Base-by-base conservation (phyloP, 2,113 vertebrate genomes). In the Albula goreensis region DNA sequence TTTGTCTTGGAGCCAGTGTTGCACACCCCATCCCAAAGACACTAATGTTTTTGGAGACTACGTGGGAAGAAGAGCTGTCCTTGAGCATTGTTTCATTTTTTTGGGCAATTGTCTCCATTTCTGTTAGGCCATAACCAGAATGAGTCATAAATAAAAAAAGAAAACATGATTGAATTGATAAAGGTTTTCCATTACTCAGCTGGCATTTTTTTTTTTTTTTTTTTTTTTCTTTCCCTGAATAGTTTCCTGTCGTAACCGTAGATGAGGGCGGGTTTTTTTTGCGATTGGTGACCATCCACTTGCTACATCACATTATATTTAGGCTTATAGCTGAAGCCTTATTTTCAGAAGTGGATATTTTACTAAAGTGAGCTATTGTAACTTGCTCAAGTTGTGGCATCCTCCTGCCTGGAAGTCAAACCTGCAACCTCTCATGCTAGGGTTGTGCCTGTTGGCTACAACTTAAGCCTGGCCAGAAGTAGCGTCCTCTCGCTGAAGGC, bases 161-260 rank as follows among this genome's bases (percentile, higher is more conserved):
- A 88, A 89, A 85, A 81, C 70, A 17, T 89, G 88, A 91, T 91
- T 92, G 87, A 91, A 91, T 93, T 90, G 85, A 74, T 78, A 85
- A 83, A 25, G 87, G 89, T 91, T 93, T 93, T 92, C 90, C 89
- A 91, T 90, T 88, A 91, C 85, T 91, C 83, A 74, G 85, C 90
- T 88, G 87, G 83, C 86, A 82, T 41, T 41, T 92, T 88, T 87
- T 87, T 77, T 15, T 41, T 92, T 88, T 87, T 87, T 77, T 15
- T 81, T 51, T 78, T 66, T 13, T 53, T 5, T 70, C 60, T 56
- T 77, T 83, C 51, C 78, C 63, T 92, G 93, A 94, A 89, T 86
- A 57, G 89, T 90, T 93, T 87, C 90, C 79, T 41, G 81, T 81
- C 89, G 80, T 51, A 90, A 91, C 87, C 50, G 53, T 63, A 90